A percentile compares a stretch with the other conserved stretches of the same genome.
phyloP scores from a whole-genome alignment of 2,113 vertebrate species.

The Pteronura brasiliensis region DNA sequence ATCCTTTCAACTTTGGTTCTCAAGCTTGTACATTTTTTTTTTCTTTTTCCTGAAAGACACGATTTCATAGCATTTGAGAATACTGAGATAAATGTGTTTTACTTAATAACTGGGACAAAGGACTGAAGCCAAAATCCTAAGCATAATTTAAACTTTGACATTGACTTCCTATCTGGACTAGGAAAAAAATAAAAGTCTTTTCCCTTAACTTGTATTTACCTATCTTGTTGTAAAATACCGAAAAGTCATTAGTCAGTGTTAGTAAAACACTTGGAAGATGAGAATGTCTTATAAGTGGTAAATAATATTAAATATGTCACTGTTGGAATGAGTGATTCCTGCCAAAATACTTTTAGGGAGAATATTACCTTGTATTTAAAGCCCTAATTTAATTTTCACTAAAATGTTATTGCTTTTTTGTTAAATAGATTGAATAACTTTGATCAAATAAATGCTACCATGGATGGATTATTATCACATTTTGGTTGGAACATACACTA shows the following conservation, averaged over 20 bases:
- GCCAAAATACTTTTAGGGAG: constrained; percentile 36
- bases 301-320: constrained; percentile 32
- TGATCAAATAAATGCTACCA: constrained; percentile 46
- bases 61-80: neutral
- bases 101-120: neutral
- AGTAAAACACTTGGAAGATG: constrained; percentile 42
- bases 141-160: constrained; percentile 35
- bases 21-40: neutral
- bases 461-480: constrained; percentile 28
- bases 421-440: constrained; percentile 44
- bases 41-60: neutral
- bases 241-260: constrained; percentile 49
- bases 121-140: neutral
- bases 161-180: neutral
- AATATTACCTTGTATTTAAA: constrained; percentile 40
- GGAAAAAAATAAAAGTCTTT: neutral
- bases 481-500: constrained; percentile 36
- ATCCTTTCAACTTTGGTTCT: neutral
- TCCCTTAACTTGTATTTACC: constrained; percentile 11
- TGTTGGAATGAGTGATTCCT: constrained; percentile 57
- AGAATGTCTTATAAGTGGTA: constrained; percentile 10
- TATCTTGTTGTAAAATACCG: constrained; percentile 34
- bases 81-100: neutral
- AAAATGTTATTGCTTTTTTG: constrained; percentile 45
- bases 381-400: constrained; percentile 44